Evolutionary conservation across 2,113 vertebrate species (phyloP).

Genomic region (Phylloscopus whistleri): DNA sequence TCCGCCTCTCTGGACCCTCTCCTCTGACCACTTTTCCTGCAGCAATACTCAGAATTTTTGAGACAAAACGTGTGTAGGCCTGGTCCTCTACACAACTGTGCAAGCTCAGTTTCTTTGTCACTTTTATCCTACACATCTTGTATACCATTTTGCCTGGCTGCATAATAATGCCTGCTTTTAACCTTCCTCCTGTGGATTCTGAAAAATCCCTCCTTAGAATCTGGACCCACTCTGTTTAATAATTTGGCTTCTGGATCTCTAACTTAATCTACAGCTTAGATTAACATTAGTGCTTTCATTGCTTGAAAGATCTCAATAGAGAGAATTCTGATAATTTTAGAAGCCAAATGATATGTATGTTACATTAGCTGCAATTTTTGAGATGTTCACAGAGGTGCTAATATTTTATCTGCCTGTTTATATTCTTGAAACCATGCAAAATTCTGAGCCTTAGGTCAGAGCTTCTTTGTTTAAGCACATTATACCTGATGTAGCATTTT

Average conservation of each 20-base stretch:
- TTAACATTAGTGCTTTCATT: neutral
- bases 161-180: neutral
- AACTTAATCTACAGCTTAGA: neutral
- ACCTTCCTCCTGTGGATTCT: neutral
- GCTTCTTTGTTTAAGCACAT: neutral
- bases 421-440: neutral
- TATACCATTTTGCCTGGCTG: neutral
- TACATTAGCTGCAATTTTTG: neutral
- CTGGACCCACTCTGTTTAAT: neutral
- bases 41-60: neutral
- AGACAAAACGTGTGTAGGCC: neutral
- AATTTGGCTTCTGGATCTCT: neutral
- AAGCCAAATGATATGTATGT: neutral
- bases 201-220: neutral
- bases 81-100: neutral
- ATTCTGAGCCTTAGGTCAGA: neutral
- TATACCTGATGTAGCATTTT: neutral
- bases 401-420: neutral
- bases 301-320: neutral
- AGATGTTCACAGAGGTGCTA: neutral
- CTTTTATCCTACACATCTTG: neutral
- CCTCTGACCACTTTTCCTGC: neutral
- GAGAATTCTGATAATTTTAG: neutral
- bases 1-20: neutral
- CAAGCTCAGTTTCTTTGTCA: neutral